A percentile compares a stretch with the other conserved stretches of the same genome.
These are phyloP conservation scores for Amphipyra berbera DNA, from an alignment of 2,888 invertebrate genomes.

Conservation along the genomic window DNA sequence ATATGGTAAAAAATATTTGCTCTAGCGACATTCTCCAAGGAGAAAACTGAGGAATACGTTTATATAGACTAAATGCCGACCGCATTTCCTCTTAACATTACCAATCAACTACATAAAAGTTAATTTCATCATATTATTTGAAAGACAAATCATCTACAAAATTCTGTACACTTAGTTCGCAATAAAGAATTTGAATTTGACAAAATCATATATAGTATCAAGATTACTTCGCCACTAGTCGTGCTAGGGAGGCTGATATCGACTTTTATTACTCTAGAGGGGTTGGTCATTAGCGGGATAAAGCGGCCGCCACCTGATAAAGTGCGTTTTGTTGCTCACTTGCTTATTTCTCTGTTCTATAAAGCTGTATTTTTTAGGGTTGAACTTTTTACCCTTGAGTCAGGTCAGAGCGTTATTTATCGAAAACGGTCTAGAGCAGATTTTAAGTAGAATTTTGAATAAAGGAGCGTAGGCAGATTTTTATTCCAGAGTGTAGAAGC, in stretches of 20 bases:
- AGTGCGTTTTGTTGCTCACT: conserved; percentile 89
- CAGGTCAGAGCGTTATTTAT: conserved; percentile 53
- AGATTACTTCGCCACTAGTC: conserved; percentile 58
- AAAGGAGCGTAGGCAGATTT: conserved; percentile 4
- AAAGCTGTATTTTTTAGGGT: conserved; percentile 63
- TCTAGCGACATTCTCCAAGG: too few species aligned
- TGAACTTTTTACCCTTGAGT: conserved; percentile 57
- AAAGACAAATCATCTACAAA: neutral
- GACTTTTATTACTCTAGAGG: conserved; percentile 89
- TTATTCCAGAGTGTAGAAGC: conserved; percentile 10
- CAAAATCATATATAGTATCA: conserved; percentile 79
- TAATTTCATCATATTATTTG: neutral
- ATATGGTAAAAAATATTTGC: too few species aligned
- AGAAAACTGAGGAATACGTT: too few species aligned
- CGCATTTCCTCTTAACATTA: too few species aligned
- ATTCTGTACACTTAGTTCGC: too few species aligned
- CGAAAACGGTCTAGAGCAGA: conserved; percentile 17
- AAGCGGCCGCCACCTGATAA: conserved; percentile 89
- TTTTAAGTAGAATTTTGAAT: conserved; percentile 13
- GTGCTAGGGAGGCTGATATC: conserved; percentile 81
- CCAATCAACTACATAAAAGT: too few species aligned
- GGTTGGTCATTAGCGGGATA: conserved; percentile 89
- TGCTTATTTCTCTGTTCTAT: conserved; percentile 77
- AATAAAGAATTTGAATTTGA: too few species aligned
- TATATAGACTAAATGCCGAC: too few species aligned